These are phyloP conservation scores for Philotrypesis tridentata DNA, from an alignment of 1,140 invertebrate genomes.

Conservation along the genomic window DNA sequence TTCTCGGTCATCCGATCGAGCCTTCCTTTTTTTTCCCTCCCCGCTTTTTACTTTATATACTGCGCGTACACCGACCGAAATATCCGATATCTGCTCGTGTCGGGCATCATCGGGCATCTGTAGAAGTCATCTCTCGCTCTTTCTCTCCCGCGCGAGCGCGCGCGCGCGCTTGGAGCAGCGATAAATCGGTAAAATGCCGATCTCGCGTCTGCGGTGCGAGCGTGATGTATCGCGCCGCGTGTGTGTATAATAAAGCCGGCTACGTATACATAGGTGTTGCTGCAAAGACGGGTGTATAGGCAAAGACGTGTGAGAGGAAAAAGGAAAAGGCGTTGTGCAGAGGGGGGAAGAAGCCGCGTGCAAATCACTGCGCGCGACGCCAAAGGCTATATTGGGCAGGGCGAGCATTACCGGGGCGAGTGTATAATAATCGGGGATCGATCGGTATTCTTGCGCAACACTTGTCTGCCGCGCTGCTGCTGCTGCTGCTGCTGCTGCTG, in stretches of 20 bases:
- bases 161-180: no score
- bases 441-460: constrained; percentile 35
- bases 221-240: neutral
- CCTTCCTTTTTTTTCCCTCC: neutral
- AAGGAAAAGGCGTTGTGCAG: neutral
- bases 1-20: neutral
- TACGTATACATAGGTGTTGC: no score
- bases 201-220: neutral
- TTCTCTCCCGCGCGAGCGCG: no score
- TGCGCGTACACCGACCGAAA: neutral
- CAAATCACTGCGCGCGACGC: neutral
- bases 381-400: constrained; percentile 7
- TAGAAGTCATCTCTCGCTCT: constrained; percentile 12
- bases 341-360: constrained; percentile 36
- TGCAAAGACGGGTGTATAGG: no score
- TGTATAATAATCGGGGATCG: neutral
- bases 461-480: neutral
- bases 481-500: no score
- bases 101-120: neutral
- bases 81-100: neutral
- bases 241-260: no score
- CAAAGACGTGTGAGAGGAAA: neutral
- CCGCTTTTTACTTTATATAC: neutral
- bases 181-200: constrained; percentile 8
- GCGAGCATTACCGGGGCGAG: neutral